These are phyloP conservation scores for Barbus barbus DNA, from an alignment of 2,113 vertebrate species.

Conservation along the genomic window DNA sequence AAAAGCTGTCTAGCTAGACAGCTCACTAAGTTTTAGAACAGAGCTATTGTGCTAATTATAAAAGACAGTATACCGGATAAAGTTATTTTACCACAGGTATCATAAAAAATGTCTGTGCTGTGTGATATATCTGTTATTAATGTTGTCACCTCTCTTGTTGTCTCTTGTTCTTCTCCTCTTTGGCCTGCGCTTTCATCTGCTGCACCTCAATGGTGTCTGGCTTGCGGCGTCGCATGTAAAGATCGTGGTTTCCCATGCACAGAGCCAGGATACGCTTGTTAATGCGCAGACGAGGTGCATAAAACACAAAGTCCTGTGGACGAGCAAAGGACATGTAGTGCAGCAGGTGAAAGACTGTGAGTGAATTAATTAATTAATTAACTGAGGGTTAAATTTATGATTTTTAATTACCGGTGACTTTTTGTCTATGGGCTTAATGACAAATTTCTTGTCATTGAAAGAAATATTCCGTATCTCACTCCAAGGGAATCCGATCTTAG, in stretches of 20 bases:
- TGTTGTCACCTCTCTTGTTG: conserved; percentile 89
- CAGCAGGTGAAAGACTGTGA: background rate
- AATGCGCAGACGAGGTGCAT: conserved; percentile 92
- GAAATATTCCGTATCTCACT: conserved; percentile 98
- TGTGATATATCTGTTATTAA: background rate
- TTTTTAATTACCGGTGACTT: conserved; percentile 86
- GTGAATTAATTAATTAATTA: background rate
- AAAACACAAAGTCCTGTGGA: conserved; percentile 93
- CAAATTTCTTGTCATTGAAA: conserved; percentile 98
- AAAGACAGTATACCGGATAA: background rate
- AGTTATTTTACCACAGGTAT: background rate
- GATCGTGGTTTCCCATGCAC: conserved; percentile 98
- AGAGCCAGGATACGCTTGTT: conserved; percentile 95
- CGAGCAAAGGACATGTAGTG: background rate
- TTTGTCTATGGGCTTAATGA: conserved; percentile 98
- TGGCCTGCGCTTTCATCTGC: conserved; percentile 98
- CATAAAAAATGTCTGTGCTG: background rate
- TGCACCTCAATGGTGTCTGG: conserved; percentile 98
- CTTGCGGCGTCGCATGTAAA: conserved; percentile 96
- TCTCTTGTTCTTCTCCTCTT: conserved; percentile 95
- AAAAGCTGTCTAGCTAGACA: background rate
- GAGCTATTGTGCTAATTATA: background rate
- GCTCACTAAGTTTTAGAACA: background rate
- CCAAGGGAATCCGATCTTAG: conserved; percentile 98
- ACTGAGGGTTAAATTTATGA: background rate